Conservation (phyloP, 2,888 invertebrate genomes). For the Saturnia japonica region DNA sequence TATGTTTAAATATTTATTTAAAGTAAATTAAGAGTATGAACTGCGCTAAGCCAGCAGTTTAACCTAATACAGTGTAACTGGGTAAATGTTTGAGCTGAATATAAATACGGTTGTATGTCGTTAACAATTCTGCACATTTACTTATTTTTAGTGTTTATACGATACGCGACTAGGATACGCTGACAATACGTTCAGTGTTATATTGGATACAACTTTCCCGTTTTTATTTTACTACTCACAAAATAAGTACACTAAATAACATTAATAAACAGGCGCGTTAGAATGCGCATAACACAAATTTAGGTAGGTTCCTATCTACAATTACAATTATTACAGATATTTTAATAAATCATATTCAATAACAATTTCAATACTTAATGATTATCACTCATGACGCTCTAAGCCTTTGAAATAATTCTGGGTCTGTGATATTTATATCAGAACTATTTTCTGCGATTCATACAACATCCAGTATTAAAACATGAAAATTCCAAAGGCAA, state of each 20-base stretch:
- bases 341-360: too few relatives aligned
- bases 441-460: not conserved
- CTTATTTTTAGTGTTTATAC: constrained; percentile 56
- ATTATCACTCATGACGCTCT: too few relatives aligned
- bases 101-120: constrained; percentile 50
- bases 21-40: constrained; percentile 34
- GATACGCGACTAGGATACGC: constrained; percentile 42
- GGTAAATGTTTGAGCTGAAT: constrained; percentile 61
- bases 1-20: constrained; percentile 19
- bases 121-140: constrained; percentile 64
- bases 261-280: too few relatives aligned
- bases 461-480: not conserved
- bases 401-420: not conserved
- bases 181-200: constrained; percentile 20
- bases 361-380: too few relatives aligned
- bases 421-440: not conserved
- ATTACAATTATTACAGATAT: too few relatives aligned
- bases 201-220: not conserved
- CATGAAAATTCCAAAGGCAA: not conserved
- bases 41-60: constrained; percentile 36
- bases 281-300: too few relatives aligned
- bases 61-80: constrained; percentile 49
- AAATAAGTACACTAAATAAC: not conserved
- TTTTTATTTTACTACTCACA: not conserved
- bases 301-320: too few relatives aligned